Evolutionary conservation across 2,113 vertebrate genomes (phyloP), one percentile per base, ranked within the genome.

Genomic region (Halcyon malimbica): DNA sequence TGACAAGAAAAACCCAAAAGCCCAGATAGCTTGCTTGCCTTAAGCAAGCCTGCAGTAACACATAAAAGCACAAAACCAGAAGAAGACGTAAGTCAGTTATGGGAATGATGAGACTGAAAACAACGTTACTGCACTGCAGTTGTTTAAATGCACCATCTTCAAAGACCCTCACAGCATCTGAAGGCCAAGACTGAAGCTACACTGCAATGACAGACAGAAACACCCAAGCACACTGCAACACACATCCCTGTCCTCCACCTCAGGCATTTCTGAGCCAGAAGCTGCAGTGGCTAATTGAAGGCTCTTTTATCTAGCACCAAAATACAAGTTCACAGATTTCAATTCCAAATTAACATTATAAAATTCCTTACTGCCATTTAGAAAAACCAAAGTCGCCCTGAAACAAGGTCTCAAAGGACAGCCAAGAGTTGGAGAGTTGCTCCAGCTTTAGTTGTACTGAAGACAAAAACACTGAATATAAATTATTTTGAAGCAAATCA

Each of bases 91-190:
- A 46, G 24, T n/a, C 48, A 41, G 17, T 46, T 51, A 17, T 3
- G 13, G 46, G 28, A 75, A 25, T 0, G 13, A 31, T 21, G 50
- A 77, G 42, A 28, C 44, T 37, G 60, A 83, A 77, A 87, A 28
- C 8, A 39, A 41, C 0, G 3, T 19, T 64, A 12, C 0, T 77
- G 54, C 76, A 10, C 2, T 56, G 31, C 16, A 60, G 12, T 15
- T 53, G 14, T 62, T 84, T 42, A 68, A 71, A 68, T n/a, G 8
- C 6, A 46, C 33, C 11, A n/a, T 31, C 42, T 28, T 41, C 41
- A 62, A 60, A 89, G 65, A 14, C 33, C 42, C 69, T 35, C 39
- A 10, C 23, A 63, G 18, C 67, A 54, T 16, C 6, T 51, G 16
- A 73, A 60, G 28, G 68, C 54, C 35, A 75, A 44, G 62, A 31